phyloP scores from a whole-genome alignment of 1,140 invertebrate species.

The Drosophila prosaltans region DNA sequence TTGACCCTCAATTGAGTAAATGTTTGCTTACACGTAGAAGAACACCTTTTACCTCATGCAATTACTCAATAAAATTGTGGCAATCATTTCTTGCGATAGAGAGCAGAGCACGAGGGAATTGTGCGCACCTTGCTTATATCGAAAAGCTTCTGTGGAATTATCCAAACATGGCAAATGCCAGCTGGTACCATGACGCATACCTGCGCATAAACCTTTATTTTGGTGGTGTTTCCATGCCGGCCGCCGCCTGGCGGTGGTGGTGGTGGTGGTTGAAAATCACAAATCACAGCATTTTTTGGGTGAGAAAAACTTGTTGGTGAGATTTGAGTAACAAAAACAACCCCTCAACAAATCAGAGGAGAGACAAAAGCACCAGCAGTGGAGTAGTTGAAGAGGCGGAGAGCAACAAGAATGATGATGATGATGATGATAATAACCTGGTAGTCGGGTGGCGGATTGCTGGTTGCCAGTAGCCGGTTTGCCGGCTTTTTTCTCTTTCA shows the following conservation, averaged over 20 bases:
- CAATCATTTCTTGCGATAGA: background rate
- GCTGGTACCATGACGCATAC: conserved; percentile 63
- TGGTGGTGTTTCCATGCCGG: conserved; percentile 16
- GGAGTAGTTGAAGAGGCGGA: conserved; percentile 35
- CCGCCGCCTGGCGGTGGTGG: no score
- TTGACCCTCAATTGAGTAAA: background rate
- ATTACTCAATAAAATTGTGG: background rate
- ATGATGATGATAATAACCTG: conserved; percentile 35
- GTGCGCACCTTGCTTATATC: conserved; percentile 6
- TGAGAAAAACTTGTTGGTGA: conserved; percentile 50
- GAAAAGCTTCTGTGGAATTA: conserved; percentile 23
- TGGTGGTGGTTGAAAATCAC: conserved; percentile 29
- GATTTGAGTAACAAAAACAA: conserved; percentile 22
- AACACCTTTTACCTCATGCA: background rate
- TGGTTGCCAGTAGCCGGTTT: conserved; percentile 36
- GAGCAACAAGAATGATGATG: background rate
- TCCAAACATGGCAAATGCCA: conserved; percentile 39
- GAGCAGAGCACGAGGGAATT: background rate
- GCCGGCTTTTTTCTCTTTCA: conserved; percentile 38
- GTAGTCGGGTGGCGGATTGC: conserved; percentile 14
- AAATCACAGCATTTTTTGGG: conserved; percentile 29
- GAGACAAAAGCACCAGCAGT: conserved; percentile 69
- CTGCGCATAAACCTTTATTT: conserved; percentile 60
- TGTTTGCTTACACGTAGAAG: background rate
- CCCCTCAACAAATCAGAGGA: conserved; percentile 44